Evolutionary conservation across 2,113 vertebrate species (phyloP), one percentile per base, ranked within the genome.

Genomic region (Fregetta grallaria): DNA sequence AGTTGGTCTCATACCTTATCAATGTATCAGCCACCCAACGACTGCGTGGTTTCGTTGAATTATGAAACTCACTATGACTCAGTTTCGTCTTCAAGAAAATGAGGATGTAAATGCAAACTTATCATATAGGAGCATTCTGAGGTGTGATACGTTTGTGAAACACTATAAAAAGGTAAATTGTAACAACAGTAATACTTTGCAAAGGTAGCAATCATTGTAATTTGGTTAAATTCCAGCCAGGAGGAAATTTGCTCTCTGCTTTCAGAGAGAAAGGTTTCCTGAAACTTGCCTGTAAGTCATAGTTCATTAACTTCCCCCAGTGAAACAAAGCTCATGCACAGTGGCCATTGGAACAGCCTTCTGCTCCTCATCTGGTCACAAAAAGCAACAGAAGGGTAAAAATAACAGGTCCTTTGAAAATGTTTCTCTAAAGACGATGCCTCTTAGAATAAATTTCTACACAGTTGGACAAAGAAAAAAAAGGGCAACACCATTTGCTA

Each of bases 381-480:
- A 85, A 96, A 95, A 53, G 71, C 77, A 91, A 88, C 91, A 92
- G 87, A 92, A 94, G 90, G 63, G 53, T 78, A 87, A 94, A 92
- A 96, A 94, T 85, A 95, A 94, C 75, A 74, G 52, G 74, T 71
- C 63, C 26, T 86, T 95, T n/a, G 74, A 91, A 94, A 93, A 88
- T 27, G 21, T 55, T 94, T 80, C 81, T 77, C 49, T 55, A 84
- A 93, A 95, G 75, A 94, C 15, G 42, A 72, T 32, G 30, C 77
- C 73, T 88, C 96, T 93, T 76, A 86, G 86, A 97, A 96, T 96
- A 94, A 95, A 93, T 95, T 90, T 86, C 76, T 44, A 75, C 86
- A 82, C 72, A 76, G 91, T 63, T 88, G 86, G 78, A 94, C 56
- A 66, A 90, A 95, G 89, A 32, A 66, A 42, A 78, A 92, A 91